Evolutionary conservation across 2,113 vertebrate genomes (phyloP), one percentile per base, ranked within the genome.

Genomic region (Gasterosteus aculeatus): DNA sequence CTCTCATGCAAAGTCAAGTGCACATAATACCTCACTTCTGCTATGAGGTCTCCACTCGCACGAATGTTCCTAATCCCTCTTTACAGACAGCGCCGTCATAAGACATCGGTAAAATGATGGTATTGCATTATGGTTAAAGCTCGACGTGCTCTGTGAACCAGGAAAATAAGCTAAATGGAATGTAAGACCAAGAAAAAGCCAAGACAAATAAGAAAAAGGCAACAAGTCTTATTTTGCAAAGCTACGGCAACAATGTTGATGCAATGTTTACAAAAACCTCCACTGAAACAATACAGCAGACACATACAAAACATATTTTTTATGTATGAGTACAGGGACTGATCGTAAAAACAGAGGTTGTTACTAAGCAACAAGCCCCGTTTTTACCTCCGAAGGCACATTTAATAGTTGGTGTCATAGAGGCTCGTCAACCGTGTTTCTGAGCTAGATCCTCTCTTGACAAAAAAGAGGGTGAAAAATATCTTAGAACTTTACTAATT

Each of bases 341-440:
- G 58, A 70, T n/a, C 35, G 75, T 89, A 15, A 53, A 46, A 74
- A 9, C 47, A 83, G 60, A 69, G 11, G 60, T 71, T 68, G 90
- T 93, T 92, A 85, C 92, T 84, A 88, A 86, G 90, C 92, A 93
- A 92, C 91, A 81, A 75, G 83, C 78, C 31, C 41, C 54, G 72
- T 76, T 83, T 83, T 77, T 59, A 72, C 58, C 19, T 47, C 68
- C 42, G 62, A 71, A 49, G 53, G 53, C 62, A 57, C 44, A 79
- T 46, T 42, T 61, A 58, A 82, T 14, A 26, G 53, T 56, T 64
- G 35, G 31, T 53, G 72, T 31, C 63, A 84, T 42, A 35, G 62
- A 79, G 51, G 38, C 12, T 77, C 3, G 10, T 67, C 59, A 62
- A 54, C 56, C 31, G 60, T 31, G 75, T 46, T 58, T 73, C 62